These are phyloP conservation scores for Stenodema calcarata DNA, from an alignment of 2,888 invertebrate species.

Conservation along the genomic window DNA sequence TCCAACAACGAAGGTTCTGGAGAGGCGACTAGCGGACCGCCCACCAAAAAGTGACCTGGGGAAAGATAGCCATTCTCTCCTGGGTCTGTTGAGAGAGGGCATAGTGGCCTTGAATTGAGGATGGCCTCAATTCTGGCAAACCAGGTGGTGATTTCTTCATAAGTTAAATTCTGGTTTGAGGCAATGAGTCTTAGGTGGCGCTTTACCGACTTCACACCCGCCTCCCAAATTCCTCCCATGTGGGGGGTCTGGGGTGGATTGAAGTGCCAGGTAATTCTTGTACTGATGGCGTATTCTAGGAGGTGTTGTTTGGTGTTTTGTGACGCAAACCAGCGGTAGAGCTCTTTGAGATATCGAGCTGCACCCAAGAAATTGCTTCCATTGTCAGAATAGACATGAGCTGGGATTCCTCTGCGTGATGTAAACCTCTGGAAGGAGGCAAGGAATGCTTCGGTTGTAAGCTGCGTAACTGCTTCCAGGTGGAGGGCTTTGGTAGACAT, in stretches of 20 bases:
- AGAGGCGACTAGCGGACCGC: constrained; percentile 53
- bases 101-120: constrained; percentile 59
- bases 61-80: constrained; percentile 57
- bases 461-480: constrained; percentile 58
- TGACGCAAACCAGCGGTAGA: constrained; percentile 16
- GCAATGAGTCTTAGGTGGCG: constrained; percentile 54
- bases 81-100: constrained; percentile 57
- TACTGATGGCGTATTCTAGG: constrained; percentile 45
- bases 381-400: constrained; percentile 58
- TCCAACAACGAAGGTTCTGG: constrained; percentile 57
- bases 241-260: constrained; percentile 57
- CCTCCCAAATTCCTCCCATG: constrained; percentile 59
- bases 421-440: constrained; percentile 58
- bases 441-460: constrained; percentile 58
- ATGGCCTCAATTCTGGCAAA: constrained; percentile 58
- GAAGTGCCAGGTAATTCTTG: constrained; percentile 46
- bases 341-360: constrained; percentile 49
- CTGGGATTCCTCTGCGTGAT: constrained; percentile 57
- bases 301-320: background rate
- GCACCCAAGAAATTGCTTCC: constrained; percentile 60
- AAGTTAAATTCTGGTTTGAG: constrained; percentile 52
- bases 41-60: constrained; percentile 59
- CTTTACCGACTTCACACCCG: constrained; percentile 59
- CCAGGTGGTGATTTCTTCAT: constrained; percentile 58
- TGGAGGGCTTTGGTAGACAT: constrained; percentile 58